phyloP scores from a whole-genome alignment of 2,888 invertebrate species.

The Chaitophorus viminalis region DNA sequence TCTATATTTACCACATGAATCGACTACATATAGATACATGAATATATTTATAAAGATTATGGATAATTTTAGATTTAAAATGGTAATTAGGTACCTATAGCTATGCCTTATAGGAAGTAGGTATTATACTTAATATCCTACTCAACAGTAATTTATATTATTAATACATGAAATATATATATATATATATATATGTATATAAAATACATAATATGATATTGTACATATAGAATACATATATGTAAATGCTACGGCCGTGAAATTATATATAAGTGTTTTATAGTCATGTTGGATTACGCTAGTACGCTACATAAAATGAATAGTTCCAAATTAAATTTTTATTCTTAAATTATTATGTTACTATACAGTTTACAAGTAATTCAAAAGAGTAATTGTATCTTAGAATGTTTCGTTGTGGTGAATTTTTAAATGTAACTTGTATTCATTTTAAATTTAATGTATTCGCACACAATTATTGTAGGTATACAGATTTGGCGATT shows the following conservation, averaged over 20 bases:
- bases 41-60: not conserved
- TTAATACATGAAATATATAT: not conserved
- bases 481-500: not conserved
- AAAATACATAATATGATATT: too few relatives aligned
- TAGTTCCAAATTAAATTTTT: not conserved
- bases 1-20: not conserved
- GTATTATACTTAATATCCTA: not conserved
- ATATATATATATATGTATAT: too few relatives aligned
- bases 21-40: too few relatives aligned
- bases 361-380: not conserved
- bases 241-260: slow-evolving; percentile 1
- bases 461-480: not conserved
- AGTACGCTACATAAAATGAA: not conserved
- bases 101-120: too few relatives aligned
- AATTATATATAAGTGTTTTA: not conserved
- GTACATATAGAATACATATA: too few relatives aligned
- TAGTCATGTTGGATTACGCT: not conserved
- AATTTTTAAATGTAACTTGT: not conserved
- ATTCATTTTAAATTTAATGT: slow-evolving; percentile 2
- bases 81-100: not conserved
- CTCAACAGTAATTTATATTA: not conserved
- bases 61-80: slow-evolving; percentile 8
- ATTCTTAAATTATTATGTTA: not conserved
- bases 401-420: not conserved
- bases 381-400: not conserved